phyloP scores from a whole-genome alignment of 2,888 invertebrate genomes.

The Catocala sponsa region DNA sequence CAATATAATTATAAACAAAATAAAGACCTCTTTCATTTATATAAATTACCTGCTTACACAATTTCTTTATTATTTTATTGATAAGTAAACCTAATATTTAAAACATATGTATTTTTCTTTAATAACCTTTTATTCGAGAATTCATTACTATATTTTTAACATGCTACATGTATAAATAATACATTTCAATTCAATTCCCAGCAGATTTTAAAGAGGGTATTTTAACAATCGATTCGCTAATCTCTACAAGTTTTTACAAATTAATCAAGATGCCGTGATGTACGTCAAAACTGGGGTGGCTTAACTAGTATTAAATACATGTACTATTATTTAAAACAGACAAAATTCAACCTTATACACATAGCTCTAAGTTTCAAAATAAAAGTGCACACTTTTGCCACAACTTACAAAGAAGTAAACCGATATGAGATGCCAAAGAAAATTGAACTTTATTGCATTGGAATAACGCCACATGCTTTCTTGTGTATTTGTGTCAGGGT shows the following conservation, averaged over 20 bases:
- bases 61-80: too few relatives aligned
- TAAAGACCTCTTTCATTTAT: too few relatives aligned
- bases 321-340: neutral
- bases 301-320: constrained; percentile 38
- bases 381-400: neutral
- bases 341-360: constrained; percentile 9
- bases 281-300: constrained; percentile 32
- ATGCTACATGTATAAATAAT: neutral
- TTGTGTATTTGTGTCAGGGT: constrained; percentile 17
- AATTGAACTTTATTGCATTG: constrained; percentile 12
- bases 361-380: neutral
- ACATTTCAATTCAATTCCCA: constrained; percentile 12
- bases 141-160: too few relatives aligned
- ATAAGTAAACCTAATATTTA: too few relatives aligned
- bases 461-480: constrained; percentile 15
- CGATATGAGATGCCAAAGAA: constrained; percentile 20
- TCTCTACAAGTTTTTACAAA: constrained; percentile 61
- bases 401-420: constrained; percentile 7
- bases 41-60: too few relatives aligned
- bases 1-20: too few relatives aligned
- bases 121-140: too few relatives aligned
- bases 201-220: constrained; percentile 22
- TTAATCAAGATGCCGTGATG: constrained; percentile 56
- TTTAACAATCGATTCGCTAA: constrained; percentile 44
- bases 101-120: too few relatives aligned